phyloP scores from a whole-genome alignment of 2,797 vertebrate species.

The Phoebastria nigripes region DNA sequence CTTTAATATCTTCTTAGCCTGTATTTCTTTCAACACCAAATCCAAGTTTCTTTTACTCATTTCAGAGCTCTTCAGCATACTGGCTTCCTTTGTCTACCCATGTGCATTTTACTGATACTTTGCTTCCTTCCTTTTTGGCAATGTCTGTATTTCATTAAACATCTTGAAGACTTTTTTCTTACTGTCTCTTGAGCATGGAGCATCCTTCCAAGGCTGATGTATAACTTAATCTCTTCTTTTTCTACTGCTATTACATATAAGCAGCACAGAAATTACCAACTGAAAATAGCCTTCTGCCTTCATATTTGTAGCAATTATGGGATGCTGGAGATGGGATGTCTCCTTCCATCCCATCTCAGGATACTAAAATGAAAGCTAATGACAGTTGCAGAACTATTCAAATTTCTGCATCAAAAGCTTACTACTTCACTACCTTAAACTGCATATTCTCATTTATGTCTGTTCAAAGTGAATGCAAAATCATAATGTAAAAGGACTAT shows the following conservation, averaged over 20 bases:
- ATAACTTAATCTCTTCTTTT: not conserved
- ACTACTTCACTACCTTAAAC: not conserved
- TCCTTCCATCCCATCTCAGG: not conserved
- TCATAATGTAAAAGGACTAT: not conserved
- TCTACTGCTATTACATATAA: not conserved
- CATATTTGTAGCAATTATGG: not conserved
- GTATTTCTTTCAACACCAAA: not conserved
- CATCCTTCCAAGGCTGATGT: not conserved
- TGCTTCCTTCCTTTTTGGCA: not conserved
- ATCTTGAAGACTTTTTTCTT: not conserved
- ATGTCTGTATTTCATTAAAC: not conserved
- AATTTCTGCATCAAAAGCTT: slow-evolving; percentile 1
- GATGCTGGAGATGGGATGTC: not conserved
- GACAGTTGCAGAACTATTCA: not conserved
- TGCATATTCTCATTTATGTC: not conserved
- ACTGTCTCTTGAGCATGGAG: not conserved
- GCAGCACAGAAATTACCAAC: not conserved
- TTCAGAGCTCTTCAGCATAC: not conserved
- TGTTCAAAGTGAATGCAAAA: slow-evolving; percentile 5
- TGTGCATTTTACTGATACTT: not conserved
- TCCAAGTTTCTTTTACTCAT: not conserved
- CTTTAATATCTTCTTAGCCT: not conserved
- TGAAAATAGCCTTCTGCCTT: not conserved
- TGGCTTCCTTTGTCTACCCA: not conserved
- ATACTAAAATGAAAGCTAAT: not conserved